phyloP scores from a whole-genome alignment of 2,888 invertebrate species.

The Liodrosophila aerea region DNA sequence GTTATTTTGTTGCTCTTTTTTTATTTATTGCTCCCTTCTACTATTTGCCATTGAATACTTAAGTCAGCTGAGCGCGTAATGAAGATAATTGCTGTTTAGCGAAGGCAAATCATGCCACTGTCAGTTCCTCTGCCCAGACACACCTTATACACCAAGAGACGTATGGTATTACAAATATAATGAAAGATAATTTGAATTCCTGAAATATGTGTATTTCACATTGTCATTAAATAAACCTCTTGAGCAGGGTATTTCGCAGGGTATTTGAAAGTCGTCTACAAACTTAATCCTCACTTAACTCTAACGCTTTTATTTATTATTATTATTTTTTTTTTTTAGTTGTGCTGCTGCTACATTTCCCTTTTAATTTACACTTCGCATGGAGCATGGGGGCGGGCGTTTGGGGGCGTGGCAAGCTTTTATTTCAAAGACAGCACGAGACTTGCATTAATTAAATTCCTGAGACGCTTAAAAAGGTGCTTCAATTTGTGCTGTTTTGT shows the following conservation, averaged over 20 bases:
- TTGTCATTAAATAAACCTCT: too few species aligned
- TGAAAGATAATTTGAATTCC: too few species aligned
- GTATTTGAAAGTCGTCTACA: constrained; percentile 8
- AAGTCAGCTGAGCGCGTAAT: constrained; percentile 63
- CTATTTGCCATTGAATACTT: constrained; percentile 57
- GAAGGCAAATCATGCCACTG: constrained; percentile 45
- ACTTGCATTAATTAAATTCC: constrained; percentile 74
- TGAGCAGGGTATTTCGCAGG: background rate
- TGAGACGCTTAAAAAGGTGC: constrained; percentile 59
- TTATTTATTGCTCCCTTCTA: constrained; percentile 7
- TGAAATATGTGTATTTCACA: too few species aligned
- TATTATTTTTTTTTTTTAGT: constrained; percentile 32
- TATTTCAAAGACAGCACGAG: constrained; percentile 44
- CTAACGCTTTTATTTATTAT: too few species aligned
- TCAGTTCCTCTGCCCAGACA: background rate
- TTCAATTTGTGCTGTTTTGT: constrained; percentile 24
- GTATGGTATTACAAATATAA: too few species aligned
- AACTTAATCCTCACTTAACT: too few species aligned
- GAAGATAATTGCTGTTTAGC: constrained; percentile 77
- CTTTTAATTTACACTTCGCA: constrained; percentile 46
- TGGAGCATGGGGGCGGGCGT: constrained; percentile 3
- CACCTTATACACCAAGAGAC: background rate
- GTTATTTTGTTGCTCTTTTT: constrained; percentile 2
- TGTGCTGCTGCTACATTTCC: constrained; percentile 25
- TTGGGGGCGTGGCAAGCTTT: constrained; percentile 20